phyloP scores from a whole-genome alignment of 2,797 vertebrate species.

The Gymnocypris eckloni region DNA sequence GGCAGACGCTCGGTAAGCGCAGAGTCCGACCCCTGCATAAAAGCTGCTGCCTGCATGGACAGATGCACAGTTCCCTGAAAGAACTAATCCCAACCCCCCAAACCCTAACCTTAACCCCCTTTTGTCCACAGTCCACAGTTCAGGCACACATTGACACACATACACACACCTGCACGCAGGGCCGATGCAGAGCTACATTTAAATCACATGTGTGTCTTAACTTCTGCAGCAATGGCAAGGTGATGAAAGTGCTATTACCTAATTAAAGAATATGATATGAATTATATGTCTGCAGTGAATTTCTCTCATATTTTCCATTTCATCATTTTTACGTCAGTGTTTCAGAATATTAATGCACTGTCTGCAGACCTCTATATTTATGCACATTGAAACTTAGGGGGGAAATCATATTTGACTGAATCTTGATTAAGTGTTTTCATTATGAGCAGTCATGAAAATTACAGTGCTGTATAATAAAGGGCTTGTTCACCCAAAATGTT shows the following conservation, averaged over 20 bases:
- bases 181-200: constrained; percentile 46
- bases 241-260: constrained; percentile 61
- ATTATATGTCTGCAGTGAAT: constrained; percentile 52
- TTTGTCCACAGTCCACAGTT: constrained; percentile 46
- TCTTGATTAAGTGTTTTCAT: constrained; percentile 18
- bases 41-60: constrained; percentile 60
- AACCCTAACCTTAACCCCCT: constrained; percentile 28
- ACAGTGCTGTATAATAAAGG: constrained; percentile 33
- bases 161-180: constrained; percentile 34
- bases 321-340: not conserved
- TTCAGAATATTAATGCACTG: constrained; percentile 14
- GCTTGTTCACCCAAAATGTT: not conserved
- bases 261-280: constrained; percentile 57
- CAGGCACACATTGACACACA: constrained; percentile 46
- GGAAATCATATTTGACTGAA: not conserved
- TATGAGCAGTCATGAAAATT: constrained; percentile 36
- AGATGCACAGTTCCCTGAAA: constrained; percentile 63
- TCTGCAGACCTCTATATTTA: constrained; percentile 11
- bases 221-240: constrained; percentile 51
- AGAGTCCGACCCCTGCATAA: constrained; percentile 58
- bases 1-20: constrained; percentile 48
- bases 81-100: constrained; percentile 44
- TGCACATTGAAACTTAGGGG: not conserved
- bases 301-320: constrained; percentile 24
- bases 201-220: constrained; percentile 44